Evolutionary conservation across 2,888 invertebrate genomes (phyloP), one percentile per base, ranked within the genome.

Genomic region (Microplitis manilae): DNA sequence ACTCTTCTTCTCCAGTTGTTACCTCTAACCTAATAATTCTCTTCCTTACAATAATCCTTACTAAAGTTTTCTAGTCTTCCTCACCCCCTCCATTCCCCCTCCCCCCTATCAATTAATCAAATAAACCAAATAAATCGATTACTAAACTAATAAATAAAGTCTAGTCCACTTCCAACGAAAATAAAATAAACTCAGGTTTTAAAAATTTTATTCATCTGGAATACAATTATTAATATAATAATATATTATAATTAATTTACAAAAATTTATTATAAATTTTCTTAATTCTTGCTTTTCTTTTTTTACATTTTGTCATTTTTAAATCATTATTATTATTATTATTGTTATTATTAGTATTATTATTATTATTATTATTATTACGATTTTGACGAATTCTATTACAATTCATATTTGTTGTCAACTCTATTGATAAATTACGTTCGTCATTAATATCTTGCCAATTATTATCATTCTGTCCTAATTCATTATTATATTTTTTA

Each of bases 341-440:
- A 41, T 72, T 75, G 7, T 40, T 76, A 9, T 9, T 7, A 50
- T 50, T 50, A 50, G 9, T 50, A 50, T 8, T 50, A 50, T 50
- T 50, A 50, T 50, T 50, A 50, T 8, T 50, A 50, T 50, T 50
- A 30, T 79, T 77, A 13, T 74, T 73, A 5, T 73, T 68, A 41
- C 75, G 76, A 5, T 40, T 76, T 15, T 75, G 80, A 65, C 78
- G 79, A 69, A 78, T 79, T 60, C 77, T 79, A 69, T 86, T 86
- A 50, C 84, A 84, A 13, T 13, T 50, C 9, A 50, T 13, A 30
- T 77, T 82, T 17, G 86, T 82, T 4, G 83, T 79, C 17, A 86
- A 86, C 68, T 86, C 86, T 64, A 86, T 83, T 8, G 80, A 83
- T n/a, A 80, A 77, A 7, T 83, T 83, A n/a, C 84, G 83, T 13